Evolutionary conservation across 2,797 vertebrate genomes (phyloP).

Genomic region (Cyclopterus lumpus): DNA sequence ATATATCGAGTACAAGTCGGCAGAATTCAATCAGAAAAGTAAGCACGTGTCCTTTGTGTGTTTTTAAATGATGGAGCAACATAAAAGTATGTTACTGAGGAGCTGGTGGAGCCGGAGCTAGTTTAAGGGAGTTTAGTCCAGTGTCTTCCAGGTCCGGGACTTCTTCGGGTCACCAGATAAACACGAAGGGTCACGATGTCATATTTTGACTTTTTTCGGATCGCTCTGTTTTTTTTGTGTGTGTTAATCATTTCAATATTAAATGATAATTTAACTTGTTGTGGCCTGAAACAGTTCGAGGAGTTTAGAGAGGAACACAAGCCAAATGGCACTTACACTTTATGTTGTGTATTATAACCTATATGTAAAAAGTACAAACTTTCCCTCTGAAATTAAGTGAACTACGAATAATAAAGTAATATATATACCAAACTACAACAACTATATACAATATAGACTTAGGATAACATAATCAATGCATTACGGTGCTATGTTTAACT

Average conservation of each 20-base stretch:
- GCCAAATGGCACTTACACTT: no score
- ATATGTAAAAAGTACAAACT: neutral
- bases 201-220: neutral
- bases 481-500: no score
- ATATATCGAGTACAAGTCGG: neutral
- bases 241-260: no score
- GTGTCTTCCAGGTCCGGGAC: neutral
- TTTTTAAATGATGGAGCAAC: neutral
- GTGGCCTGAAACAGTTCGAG: neutral
- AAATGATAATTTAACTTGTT: neutral
- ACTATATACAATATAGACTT: no score
- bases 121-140: no score
- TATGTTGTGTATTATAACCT: no score
- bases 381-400: neutral
- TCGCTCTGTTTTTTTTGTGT: neutral
- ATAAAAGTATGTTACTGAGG: no score
- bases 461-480: no score
- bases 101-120: no score
- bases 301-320: neutral
- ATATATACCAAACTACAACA: no score
- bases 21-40: neutral
- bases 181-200: neutral
- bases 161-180: neutral
- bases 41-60: no score
- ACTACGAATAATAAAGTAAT: neutral